phyloP scores from a whole-genome alignment of 2,888 invertebrate genomes.

The Actias luna region DNA sequence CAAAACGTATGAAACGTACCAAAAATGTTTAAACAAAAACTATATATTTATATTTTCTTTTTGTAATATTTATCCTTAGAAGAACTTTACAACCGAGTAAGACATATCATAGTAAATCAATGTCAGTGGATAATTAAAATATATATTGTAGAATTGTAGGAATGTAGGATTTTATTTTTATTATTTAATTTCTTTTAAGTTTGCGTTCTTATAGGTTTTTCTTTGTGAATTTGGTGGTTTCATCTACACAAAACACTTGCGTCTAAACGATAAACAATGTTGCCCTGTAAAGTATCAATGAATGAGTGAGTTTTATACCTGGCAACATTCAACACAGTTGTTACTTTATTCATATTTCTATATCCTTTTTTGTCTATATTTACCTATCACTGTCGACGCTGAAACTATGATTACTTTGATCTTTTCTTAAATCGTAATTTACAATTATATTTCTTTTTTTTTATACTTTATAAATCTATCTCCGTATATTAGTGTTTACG shows the following conservation, averaged over 20 bases:
- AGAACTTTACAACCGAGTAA: neutral
- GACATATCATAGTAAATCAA: neutral
- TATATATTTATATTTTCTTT: neutral
- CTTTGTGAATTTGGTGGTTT: no score
- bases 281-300: neutral
- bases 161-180: neutral
- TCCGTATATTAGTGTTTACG: constrained; percentile 41
- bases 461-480: constrained; percentile 5
- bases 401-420: constrained; percentile 76
- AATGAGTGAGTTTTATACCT: no score
- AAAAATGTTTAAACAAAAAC: constrained; percentile 1
- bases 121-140: neutral
- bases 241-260: no score
- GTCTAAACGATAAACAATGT: neutral
- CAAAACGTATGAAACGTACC: neutral
- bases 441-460: constrained; percentile 15
- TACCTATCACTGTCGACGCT: neutral
- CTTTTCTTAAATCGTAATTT: constrained; percentile 59
- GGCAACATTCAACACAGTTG: no score
- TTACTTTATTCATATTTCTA: no score
- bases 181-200: neutral
- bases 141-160: neutral
- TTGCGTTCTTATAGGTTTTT: no score
- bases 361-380: neutral
- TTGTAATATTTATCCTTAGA: neutral